Percentiles rank a stretch among this genome's conserved stretches.
phyloP scores from a whole-genome alignment of 2,888 invertebrate species.

The Gibbula magus region DNA sequence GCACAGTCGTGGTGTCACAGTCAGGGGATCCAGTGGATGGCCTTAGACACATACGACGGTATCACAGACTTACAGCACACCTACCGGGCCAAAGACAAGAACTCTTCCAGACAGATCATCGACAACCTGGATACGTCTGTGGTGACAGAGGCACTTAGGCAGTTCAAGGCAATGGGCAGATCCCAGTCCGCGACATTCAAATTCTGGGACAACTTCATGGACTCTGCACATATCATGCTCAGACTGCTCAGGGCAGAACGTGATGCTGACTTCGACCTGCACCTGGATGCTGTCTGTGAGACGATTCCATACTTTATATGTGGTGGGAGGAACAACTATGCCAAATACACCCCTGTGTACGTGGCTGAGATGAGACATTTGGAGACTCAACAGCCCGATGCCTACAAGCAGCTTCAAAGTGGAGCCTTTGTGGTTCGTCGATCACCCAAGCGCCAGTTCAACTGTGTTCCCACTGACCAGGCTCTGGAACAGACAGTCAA shows the following conservation, averaged over 20 bases:
- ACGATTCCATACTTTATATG: slow-evolving; percentile 16
- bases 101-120: too few relatives aligned
- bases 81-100: neutral
- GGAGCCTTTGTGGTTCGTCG: slow-evolving; percentile 17
- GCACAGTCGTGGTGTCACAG: neutral
- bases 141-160: neutral
- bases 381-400: neutral
- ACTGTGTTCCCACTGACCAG: slow-evolving; percentile 25
- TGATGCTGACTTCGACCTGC: neutral
- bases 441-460: neutral
- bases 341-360: slow-evolving; percentile 18
- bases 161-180: slow-evolving; percentile 8
- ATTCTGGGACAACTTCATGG: slow-evolving; percentile 4
- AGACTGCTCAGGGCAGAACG: slow-evolving; percentile 23
- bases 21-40: neutral
- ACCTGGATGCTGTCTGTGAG: neutral
- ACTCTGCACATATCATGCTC: neutral
- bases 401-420: neutral
- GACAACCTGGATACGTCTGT: too few relatives aligned
- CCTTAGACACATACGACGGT: neutral
- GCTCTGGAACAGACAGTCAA: slow-evolving; percentile 27
- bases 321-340: slow-evolving; percentile 1
- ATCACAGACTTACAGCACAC: neutral
- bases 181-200: slow-evolving; percentile 14
- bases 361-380: slow-evolving; percentile 14